Percentiles rank a stretch among this genome's conserved stretches.
These are phyloP conservation scores for Smittia aterrima DNA, from an alignment of 2,888 invertebrate species.

Conservation along the genomic window DNA sequence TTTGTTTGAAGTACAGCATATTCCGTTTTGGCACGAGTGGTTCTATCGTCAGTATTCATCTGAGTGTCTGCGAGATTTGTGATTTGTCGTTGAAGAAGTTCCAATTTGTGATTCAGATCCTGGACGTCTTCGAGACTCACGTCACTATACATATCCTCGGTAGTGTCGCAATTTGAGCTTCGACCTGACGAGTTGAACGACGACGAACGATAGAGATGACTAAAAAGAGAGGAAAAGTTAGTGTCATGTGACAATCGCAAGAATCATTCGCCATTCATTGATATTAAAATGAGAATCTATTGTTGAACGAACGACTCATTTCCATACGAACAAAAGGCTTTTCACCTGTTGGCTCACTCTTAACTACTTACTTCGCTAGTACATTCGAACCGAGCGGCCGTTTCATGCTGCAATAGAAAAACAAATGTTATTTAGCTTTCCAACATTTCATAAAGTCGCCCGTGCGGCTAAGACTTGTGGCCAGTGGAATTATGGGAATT, in stretches of 20 bases:
- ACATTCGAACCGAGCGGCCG: slow-evolving; percentile 82
- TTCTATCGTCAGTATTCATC: slow-evolving; percentile 81
- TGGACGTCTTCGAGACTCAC: slow-evolving; percentile 89
- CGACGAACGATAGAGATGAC: slow-evolving; percentile 88
- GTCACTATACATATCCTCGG: slow-evolving; percentile 94
- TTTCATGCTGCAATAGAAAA: slow-evolving; percentile 66
- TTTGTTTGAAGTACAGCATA: slow-evolving; percentile 88
- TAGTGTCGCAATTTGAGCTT: slow-evolving; percentile 87
- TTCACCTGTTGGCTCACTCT: not conserved
- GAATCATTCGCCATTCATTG: slow-evolving; percentile 7
- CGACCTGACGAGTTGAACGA: slow-evolving; percentile 91
- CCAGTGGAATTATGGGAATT: not conserved
- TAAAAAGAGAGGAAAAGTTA: slow-evolving; percentile 57
- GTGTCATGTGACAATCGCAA: not conserved
- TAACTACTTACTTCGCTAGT: slow-evolving; percentile 70
- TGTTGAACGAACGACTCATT: not conserved
- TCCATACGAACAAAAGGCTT: not conserved
- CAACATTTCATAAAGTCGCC: not conserved
- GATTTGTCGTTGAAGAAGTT: slow-evolving; percentile 89
- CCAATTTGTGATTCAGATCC: slow-evolving; percentile 91
- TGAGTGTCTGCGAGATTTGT: slow-evolving; percentile 85
- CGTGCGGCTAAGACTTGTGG: not conserved
- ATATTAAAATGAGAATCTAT: not conserved
- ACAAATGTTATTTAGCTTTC: not conserved
- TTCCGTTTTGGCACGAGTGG: slow-evolving; percentile 86